phyloP scores from a whole-genome alignment of 2,797 vertebrate genomes.

The Arrhamphus sclerolepis region DNA sequence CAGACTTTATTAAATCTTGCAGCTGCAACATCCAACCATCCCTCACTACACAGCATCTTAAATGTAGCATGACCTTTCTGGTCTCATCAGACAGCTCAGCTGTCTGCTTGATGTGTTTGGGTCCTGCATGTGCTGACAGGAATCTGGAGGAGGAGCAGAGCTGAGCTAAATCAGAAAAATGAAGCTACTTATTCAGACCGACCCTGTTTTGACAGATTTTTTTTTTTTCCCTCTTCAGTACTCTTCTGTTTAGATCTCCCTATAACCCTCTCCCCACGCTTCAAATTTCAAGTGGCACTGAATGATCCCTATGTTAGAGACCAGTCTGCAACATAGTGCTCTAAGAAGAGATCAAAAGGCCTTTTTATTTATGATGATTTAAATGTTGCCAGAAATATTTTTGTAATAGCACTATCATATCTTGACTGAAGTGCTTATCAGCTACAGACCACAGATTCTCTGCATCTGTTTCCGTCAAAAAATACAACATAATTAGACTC shows the following conservation, averaged over 20 bases:
- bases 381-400: not conserved
- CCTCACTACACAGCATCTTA: conserved; percentile 63
- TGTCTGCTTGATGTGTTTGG: conserved; percentile 69
- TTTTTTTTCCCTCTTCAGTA: conserved; percentile 13
- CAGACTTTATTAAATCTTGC: conserved; percentile 64
- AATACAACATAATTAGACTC: conserved; percentile 37
- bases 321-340: no score
- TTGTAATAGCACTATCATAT: no score
- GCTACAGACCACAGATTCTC: no score
- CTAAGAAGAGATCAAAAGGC: no score
- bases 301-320: conserved; percentile 24
- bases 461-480: conserved; percentile 5
- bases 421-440: no score
- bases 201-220: conserved; percentile 49
- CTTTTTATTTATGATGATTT: conserved; percentile 1
- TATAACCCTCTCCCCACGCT: conserved; percentile 8
- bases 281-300: conserved; percentile 38
- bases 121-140: conserved; percentile 65
- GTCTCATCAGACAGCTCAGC: conserved; percentile 62
- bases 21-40: conserved; percentile 47
- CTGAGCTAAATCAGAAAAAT: conserved; percentile 45
- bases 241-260: conserved; percentile 30
- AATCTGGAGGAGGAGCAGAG: conserved; percentile 51
- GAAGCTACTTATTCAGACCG: conserved; percentile 48
- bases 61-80: conserved; percentile 75